Base-by-base conservation (phyloP, 2,797 vertebrate genomes). In the Diplodus sargus region DNA sequence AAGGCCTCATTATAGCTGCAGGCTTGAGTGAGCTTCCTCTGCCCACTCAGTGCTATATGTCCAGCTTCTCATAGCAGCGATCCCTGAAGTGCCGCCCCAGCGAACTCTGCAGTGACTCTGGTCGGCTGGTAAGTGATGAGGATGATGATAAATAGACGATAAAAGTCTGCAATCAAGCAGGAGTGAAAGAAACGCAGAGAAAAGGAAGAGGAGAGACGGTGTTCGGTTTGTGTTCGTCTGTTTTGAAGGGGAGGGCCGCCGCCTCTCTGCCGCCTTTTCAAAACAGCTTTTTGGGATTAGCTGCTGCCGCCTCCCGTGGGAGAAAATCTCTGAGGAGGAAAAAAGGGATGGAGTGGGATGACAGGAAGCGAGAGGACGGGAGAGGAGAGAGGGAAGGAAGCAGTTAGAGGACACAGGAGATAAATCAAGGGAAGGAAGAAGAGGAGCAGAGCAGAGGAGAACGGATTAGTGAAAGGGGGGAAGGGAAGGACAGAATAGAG, bases 271-370 rank as follows among this genome's bases (percentile, higher is more conserved):
- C 53, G 14, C 52, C 22, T 81, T 34, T 78, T 85, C 73, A 85
- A 82, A 82, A 80, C 62, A 65, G 76, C 78, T 79, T 85, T 77
- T 60, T 85, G 75, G 72, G 82, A 86, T 86, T 85, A 88, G 30
- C 78, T 79, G 51, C 70, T 54, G 61, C 49, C 10, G 54, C 70
- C 63, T 82, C 76, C 80, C 2, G 64, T 74, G 82, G 86, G 78
- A 87, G 81, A 49, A 84, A 77, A 83, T 82, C 74, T 86, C 76
- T 45, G 61, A 52, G 61, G 84, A 71, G 79, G 79, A 62, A 58
- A 61, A 73, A 74, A 23, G 52, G 69, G 66, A 83, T 58, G 72
- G 71, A 78, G 63, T 62, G 65, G 76, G 78, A 85, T 79, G 81
- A 81, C 74, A 74, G 54, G 47, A 79, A 61, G 7, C 3, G 80